Conservation (phyloP, 2,797 vertebrate species). For the Tokudaia muenninki region DNA sequence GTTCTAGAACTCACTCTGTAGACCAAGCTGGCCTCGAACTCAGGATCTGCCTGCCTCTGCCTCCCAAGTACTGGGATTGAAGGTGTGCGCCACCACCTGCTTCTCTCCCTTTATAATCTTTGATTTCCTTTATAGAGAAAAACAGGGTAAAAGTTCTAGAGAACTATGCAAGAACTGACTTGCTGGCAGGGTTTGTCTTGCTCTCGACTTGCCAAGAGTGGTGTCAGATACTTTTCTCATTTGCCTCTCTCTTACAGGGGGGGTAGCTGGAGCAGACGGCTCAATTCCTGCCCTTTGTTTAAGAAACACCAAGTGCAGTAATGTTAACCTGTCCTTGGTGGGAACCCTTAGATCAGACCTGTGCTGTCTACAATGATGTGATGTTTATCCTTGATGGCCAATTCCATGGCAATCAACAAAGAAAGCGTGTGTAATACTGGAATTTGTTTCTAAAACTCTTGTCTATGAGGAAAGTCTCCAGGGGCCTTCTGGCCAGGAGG, state of each 20-base stretch:
- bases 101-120: neutral
- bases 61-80: neutral
- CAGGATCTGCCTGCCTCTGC: neutral
- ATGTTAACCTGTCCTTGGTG: neutral
- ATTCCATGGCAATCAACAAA: no score
- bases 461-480: neutral
- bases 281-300: neutral
- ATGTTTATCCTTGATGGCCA: neutral
- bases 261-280: neutral
- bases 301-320: neutral
- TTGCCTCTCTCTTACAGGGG: neutral
- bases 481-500: neutral
- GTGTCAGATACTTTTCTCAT: neutral
- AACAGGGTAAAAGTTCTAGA: neutral
- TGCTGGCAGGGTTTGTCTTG: neutral
- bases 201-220: neutral
- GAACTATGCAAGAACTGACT: no score
- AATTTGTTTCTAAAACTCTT: neutral
- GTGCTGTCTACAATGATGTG: neutral
- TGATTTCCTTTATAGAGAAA: neutral
- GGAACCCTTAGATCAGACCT: neutral
- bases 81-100: neutral
- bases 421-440: neutral
- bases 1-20: neutral
- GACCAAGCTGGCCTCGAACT: neutral